Conservation (phyloP, 2,113 vertebrate species). For the Andinoacara biseriatus region DNA sequence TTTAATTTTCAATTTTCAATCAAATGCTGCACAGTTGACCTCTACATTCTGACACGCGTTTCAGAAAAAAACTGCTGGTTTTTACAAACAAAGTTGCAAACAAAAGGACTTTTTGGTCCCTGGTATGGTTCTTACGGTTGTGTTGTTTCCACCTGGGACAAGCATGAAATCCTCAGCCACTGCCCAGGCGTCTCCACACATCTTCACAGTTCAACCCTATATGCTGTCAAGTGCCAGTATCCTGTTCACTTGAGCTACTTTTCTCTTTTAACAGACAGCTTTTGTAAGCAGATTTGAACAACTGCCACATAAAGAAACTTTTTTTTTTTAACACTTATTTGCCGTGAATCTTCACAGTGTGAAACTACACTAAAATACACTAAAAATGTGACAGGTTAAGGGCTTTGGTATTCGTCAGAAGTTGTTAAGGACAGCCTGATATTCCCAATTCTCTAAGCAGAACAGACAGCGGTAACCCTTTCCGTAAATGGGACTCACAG, state of each 20-base stretch:
- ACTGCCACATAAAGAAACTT: slow-evolving; percentile 37
- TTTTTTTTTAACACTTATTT: slow-evolving; percentile 49
- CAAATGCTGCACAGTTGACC: not conserved
- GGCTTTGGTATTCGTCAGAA: slow-evolving; percentile 18
- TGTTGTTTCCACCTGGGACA: not conserved
- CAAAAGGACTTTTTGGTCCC: not conserved
- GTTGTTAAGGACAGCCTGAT: slow-evolving; percentile 41
- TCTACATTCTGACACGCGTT: not conserved
- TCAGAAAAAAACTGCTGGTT: not conserved
- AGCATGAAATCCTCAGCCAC: not conserved
- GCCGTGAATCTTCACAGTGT: slow-evolving; percentile 58
- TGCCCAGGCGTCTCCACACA: not conserved
- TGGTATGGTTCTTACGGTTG: not conserved
- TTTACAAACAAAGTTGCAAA: not conserved
- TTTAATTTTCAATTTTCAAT: not conserved
- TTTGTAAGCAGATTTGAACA: slow-evolving; percentile 33
- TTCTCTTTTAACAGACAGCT: slow-evolving; percentile 32
- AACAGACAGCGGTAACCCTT: slow-evolving; percentile 66
- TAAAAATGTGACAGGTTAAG: slow-evolving; percentile 12
- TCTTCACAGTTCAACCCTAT: not conserved
- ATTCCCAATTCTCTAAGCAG: slow-evolving; percentile 50
- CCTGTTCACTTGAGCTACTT: not conserved
- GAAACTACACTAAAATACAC: slow-evolving; percentile 5
- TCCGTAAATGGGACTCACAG: slow-evolving; percentile 61
- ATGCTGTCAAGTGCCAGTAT: not conserved